Base-by-base conservation (phyloP, 1,140 invertebrate species). In the Antheraea pernyi region DNA sequence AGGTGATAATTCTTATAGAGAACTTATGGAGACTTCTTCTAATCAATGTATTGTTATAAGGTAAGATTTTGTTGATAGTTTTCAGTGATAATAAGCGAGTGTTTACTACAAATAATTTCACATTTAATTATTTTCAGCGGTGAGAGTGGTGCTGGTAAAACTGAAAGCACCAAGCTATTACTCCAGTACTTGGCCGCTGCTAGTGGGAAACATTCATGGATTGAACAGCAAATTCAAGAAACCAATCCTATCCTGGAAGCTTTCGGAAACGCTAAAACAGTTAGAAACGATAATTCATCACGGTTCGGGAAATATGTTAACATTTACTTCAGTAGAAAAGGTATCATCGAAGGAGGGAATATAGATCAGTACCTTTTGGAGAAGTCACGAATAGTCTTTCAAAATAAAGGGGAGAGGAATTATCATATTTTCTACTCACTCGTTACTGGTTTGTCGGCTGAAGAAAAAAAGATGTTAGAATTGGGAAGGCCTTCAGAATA, bases 351-450 rank as follows among this genome's bases (percentile, higher is more conserved):
- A 92, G 98, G 98, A 0, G 98, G 98, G 0, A 96, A 96, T 83
- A 99, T 99, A 65, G 97, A 99, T 75, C 98, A 99, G 84, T 99
- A 99, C 93, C 92, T 99, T 42, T 91, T 99, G 72, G 98, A 99
- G 88, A 99, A 99, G 90, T 98, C 98, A 16, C 93, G 98, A 53
- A 97, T 99, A 53, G 98, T 99, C 13, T 95, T 95, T 39, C 97
- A 98, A 83, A 98, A 96, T 75, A 93, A 94, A 36, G 97, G 97
- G 70, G 98, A 99, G 89, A 94, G 98, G 73, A 99, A 99, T 90
- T 99, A 99, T 87, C 98, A 99, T 81, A 97, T 99, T 74, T 99
- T 99, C 89, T 99, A 99, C 89, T 97, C 97, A 75, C 96, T 99
- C 94, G 91, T 99, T 63, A 96, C 95, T 11, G 98, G 98, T 9